These are phyloP conservation scores for Melanotaenia duboulayi DNA, from an alignment of 2,113 vertebrate species.

Conservation along the genomic window DNA sequence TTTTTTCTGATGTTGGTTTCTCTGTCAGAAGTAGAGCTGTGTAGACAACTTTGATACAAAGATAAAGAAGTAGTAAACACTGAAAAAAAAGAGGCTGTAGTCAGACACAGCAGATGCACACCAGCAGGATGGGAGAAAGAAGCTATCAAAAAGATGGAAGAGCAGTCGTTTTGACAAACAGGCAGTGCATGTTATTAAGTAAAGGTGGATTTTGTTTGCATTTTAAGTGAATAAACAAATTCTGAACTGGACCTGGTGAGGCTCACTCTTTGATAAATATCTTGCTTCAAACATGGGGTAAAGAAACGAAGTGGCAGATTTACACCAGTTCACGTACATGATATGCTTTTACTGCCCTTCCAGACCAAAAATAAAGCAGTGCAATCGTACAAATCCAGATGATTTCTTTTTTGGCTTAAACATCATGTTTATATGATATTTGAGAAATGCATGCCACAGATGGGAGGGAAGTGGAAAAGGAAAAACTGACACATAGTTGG, in stretches of 20 bases:
- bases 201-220: neutral
- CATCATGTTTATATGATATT: neutral
- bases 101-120: constrained; percentile 29
- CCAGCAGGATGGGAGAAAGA: constrained; percentile 40
- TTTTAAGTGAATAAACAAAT: constrained; percentile 10
- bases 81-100: constrained; percentile 24
- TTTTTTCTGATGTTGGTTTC: constrained; percentile 37
- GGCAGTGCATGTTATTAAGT: neutral
- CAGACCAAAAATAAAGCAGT: neutral
- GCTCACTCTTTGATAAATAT: neutral
- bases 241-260: neutral
- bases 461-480: constrained; percentile 9
- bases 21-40: constrained; percentile 24
- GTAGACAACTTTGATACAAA: constrained; percentile 28
- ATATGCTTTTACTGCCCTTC: neutral
- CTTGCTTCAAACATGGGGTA: neutral
- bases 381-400: neutral
- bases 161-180: constrained; percentile 9
- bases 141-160: constrained; percentile 33
- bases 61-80: constrained; percentile 46
- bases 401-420: neutral
- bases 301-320: neutral
- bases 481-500: constrained; percentile 13
- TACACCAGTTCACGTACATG: neutral
- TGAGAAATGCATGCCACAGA: constrained; percentile 18